These are phyloP conservation scores for Nephrocerus scutellatus DNA, from an alignment of 2,888 invertebrate genomes.

Conservation along the genomic window DNA sequence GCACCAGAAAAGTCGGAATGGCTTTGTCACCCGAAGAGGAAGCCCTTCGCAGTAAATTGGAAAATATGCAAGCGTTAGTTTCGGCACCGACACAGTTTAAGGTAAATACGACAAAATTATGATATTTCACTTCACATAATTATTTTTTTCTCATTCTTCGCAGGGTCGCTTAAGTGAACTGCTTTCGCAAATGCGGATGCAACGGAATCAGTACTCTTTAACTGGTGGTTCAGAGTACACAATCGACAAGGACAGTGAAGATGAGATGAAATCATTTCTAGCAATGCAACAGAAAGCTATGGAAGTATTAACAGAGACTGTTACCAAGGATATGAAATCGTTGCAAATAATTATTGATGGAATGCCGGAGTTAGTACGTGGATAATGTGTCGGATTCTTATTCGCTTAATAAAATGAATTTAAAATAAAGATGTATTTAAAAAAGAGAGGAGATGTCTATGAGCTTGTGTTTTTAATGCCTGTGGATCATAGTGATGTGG, in stretches of 20 bases:
- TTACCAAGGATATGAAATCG: constrained; percentile 71
- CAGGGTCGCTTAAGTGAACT: constrained; percentile 86
- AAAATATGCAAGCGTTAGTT: constrained; percentile 78
- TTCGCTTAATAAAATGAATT: no score
- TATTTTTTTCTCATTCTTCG: no score
- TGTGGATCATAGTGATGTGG: no score
- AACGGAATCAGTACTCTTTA: constrained; percentile 55
- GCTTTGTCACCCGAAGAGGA: constrained; percentile 88
- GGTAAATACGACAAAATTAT: constrained; percentile 51
- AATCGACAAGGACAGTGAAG: constrained; percentile 67
- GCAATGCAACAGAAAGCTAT: constrained; percentile 84
- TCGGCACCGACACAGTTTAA: constrained; percentile 90
- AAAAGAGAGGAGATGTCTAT: no score
- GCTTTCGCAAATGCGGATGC: constrained; percentile 76
- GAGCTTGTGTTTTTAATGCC: no score
- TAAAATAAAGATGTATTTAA: no score
- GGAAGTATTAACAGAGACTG: constrained; percentile 74
- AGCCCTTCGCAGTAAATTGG: constrained; percentile 74
- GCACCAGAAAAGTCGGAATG: constrained; percentile 78
- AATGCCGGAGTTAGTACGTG: constrained; percentile 54
- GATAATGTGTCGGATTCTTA: no score
- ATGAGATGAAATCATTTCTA: constrained; percentile 70
- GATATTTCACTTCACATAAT: constrained; percentile 1
- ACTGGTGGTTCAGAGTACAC: constrained; percentile 65
- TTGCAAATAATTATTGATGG: constrained; percentile 73